phyloP scores from a whole-genome alignment of 2,797 vertebrate genomes.

The Xenops minutus region DNA sequence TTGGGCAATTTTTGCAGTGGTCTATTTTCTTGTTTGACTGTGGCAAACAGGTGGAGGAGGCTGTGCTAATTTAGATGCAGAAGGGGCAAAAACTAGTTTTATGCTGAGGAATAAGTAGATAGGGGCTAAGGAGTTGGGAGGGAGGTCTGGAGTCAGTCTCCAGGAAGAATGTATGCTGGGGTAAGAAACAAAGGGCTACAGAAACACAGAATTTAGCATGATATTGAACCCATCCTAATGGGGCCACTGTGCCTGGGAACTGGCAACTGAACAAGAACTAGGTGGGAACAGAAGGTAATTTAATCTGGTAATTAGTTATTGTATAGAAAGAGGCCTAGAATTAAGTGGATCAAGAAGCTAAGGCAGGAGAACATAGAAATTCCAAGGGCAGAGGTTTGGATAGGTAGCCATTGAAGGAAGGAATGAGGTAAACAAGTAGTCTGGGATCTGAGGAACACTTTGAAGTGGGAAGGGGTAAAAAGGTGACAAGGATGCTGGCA shows the following conservation, averaged over 20 bases:
- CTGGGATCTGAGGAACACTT: background rate
- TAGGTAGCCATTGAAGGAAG: background rate
- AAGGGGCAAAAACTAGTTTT: background rate
- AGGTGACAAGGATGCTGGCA: background rate
- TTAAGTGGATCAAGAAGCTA: background rate
- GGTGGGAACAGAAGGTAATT: background rate
- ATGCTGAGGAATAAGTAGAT: background rate
- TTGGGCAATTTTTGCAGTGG: background rate
- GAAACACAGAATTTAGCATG: background rate
- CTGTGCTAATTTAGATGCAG: background rate
- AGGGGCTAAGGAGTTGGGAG: background rate
- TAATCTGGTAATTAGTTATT: background rate
- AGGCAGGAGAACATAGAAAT: background rate
- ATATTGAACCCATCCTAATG: background rate
- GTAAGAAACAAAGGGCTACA: background rate
- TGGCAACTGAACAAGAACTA: background rate
- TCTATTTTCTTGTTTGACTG: background rate
- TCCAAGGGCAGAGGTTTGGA: background rate
- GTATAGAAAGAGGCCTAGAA: background rate
- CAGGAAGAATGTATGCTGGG: background rate
- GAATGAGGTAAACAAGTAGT: background rate
- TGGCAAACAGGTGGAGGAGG: background rate
- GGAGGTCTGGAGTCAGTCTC: background rate
- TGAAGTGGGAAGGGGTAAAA: background rate
- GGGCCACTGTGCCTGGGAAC: background rate